Conservation (phyloP, 2,797 vertebrate species). For the Artibeus jamaicensis region DNA sequence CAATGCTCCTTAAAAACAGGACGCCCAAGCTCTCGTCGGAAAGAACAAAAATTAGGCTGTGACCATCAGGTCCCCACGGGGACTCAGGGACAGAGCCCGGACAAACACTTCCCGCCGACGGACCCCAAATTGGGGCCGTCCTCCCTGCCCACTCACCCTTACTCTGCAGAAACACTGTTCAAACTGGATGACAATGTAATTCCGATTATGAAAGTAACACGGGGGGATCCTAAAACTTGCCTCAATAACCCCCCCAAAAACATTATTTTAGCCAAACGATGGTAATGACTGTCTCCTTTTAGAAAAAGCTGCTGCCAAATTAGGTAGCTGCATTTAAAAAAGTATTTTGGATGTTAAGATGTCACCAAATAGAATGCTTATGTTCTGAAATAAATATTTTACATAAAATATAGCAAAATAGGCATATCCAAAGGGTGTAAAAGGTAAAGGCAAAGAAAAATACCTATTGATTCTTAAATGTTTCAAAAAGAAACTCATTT, state of each 20-base stretch:
- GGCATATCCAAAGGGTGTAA: neutral
- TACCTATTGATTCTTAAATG: neutral
- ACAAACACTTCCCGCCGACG: neutral
- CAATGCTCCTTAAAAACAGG: neutral
- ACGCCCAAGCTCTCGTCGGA: neutral
- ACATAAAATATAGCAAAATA: constrained; percentile 35
- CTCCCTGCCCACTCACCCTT: neutral
- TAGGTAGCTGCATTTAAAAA: constrained; percentile 65
- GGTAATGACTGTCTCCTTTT: constrained; percentile 60
- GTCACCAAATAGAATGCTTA: constrained; percentile 55
- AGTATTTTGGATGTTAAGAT: constrained; percentile 66
- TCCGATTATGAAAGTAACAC: constrained; percentile 22
- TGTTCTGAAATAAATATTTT: constrained; percentile 58
- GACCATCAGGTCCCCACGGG: neutral
- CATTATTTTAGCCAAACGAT: constrained; percentile 66
- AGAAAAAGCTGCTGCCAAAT: constrained; percentile 67
- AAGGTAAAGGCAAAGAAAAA: constrained; percentile 14
- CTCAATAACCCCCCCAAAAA: constrained; percentile 55
- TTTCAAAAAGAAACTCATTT: constrained; percentile 10
- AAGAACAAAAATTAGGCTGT: neutral
- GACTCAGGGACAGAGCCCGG: neutral
- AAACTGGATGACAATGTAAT: neutral
- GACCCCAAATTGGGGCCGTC: neutral
- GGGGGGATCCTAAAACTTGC: constrained; percentile 59
- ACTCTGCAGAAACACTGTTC: constrained; percentile 12